Base-by-base conservation (phyloP, 2,797 vertebrate genomes). In the Macropus fuliginosus region DNA sequence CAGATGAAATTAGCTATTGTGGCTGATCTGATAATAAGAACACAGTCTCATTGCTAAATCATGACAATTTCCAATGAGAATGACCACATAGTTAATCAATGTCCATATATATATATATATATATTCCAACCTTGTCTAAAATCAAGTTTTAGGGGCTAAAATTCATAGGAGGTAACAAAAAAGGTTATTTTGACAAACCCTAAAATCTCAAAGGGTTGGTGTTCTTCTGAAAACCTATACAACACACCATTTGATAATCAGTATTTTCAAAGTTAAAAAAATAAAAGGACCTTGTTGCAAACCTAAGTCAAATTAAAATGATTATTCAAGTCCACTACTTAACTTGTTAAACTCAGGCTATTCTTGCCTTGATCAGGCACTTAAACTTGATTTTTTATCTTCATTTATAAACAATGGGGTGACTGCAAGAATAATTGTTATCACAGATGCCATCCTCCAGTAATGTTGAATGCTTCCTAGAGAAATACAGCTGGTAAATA, bases 311-410 rank as follows among this genome's bases (percentile, higher is more conserved):
- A 94, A 97, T 94, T 62, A 66, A 57, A 90, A 55, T 55, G 62
- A 95, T 90, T 93, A 66, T 50, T 91, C 34, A 56, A 92, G 66
- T 93, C 74, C 56, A 54, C 28, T 9, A 11, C 89, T n/a, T n/a
- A 66, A 74, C 74, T 90, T 56, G n/a, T 54, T 87, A 94, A 95
- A 92, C 93, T 90, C 0, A 96, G 89, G 55, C 92, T 59, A 28
- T 31, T 27, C 11, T 94, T 6, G 62, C 94, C 95, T 93, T 93
- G 18, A 96, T 94, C 54, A 97, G 95, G 96, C 97, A 96, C 97
- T 97, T 96, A 91, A 92, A 94, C 92, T 54, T 94, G 91, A 89
- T 57, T 92, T 52, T 55, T 92, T 57, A 74, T 59, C 93, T 46
- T 81, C 8, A 3, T 81, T 81, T 81, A 81, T 81, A 81, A 46